Evolutionary conservation across 2,888 invertebrate genomes (phyloP).

Genomic region (Meta bourneti): DNA sequence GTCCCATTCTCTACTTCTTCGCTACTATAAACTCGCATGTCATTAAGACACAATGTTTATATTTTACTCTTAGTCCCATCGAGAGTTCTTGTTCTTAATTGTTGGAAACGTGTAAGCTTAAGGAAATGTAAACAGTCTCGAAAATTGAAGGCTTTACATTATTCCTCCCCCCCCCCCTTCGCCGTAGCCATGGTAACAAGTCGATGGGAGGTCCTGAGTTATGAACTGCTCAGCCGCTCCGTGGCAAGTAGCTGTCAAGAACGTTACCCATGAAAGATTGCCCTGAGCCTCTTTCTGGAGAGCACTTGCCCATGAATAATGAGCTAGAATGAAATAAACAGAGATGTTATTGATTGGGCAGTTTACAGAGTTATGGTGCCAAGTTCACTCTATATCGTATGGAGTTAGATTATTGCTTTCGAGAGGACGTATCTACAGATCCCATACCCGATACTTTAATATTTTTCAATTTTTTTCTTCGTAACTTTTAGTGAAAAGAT

Average conservation of each 20-base stretch:
- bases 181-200: conserved; percentile 28
- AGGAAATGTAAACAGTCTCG: not conserved
- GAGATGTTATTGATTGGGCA: not conserved
- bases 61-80: not conserved
- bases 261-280: conserved; percentile 4
- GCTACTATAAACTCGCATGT: not conserved
- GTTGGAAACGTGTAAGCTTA: not conserved
- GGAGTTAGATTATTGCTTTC: not conserved
- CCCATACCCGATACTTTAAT: no score
- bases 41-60: not conserved
- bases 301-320: conserved; percentile 15
- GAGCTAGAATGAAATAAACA: not conserved
- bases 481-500: no score
- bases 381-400: not conserved
- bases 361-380: not conserved
- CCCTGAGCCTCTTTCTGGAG: not conserved
- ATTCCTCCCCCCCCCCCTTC: not conserved
- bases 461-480: no score
- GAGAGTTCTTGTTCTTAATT: not conserved
- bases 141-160: not conserved
- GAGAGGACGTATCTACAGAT: not conserved
- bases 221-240: conserved; percentile 1
- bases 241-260: conserved; percentile 26
- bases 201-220: not conserved
- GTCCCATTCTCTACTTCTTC: not conserved